Conservation (phyloP, 2,888 invertebrate species). For the Strigamia crassipes region DNA sequence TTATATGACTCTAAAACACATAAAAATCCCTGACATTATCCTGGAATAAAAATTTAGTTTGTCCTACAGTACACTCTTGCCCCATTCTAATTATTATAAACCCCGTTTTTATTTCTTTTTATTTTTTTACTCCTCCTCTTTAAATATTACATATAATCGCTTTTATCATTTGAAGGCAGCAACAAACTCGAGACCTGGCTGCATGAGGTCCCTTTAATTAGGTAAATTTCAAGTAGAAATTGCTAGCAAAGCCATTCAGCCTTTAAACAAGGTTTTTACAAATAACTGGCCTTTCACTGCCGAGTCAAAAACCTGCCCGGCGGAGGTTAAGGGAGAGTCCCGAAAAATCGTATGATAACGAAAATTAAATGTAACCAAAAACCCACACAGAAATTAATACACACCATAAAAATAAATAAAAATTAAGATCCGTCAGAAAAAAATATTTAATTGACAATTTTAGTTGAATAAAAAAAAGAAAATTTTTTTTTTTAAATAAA, state of each 20-base stretch:
- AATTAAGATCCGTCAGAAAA: too few relatives aligned
- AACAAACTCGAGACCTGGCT: not conserved
- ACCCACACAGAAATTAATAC: not conserved
- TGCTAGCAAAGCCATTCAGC: not conserved
- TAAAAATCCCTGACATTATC: not conserved
- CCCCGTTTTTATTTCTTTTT: not conserved
- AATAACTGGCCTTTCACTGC: conserved; percentile 1
- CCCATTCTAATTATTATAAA: not conserved
- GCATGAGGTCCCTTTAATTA: conserved; percentile 21
- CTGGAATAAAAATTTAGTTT: not conserved
- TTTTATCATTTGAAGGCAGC: not conserved
- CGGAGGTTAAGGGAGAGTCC: conserved; percentile 16
- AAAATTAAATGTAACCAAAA: not conserved
- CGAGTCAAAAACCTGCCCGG: conserved; percentile 16
- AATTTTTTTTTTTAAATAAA: too few relatives aligned
- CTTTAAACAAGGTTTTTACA: conserved; percentile 21
- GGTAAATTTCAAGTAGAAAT: conserved; percentile 10
- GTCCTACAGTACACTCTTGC: not conserved
- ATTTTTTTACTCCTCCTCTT: not conserved
- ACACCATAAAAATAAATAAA: too few relatives aligned
- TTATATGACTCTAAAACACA: not conserved
- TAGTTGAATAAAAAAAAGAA: too few relatives aligned
- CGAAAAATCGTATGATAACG: not conserved
- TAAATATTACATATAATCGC: not conserved
- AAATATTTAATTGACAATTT: too few relatives aligned